Percentiles rank a stretch among this genome's conserved stretches.
Evolutionary conservation across 1,140 invertebrate species (phyloP).

Genomic region (Nylanderia fulva): DNA sequence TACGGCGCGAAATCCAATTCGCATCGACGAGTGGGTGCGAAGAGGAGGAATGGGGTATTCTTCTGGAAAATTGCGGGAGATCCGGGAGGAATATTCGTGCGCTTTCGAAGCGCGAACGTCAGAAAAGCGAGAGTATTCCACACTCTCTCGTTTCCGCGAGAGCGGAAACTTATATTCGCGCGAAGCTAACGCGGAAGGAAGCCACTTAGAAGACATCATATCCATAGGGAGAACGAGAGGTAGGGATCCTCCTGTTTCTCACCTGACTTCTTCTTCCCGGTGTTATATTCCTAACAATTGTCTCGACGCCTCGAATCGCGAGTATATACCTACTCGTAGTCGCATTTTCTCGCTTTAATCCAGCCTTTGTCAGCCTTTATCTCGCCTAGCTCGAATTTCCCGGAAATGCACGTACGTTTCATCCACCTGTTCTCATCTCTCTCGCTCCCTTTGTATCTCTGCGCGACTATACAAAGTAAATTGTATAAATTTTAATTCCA

Average conservation of each 20-base stretch:
- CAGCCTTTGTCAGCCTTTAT: conserved; percentile 25
- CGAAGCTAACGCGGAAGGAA: conserved; percentile 43
- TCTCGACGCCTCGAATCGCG: conserved; percentile 30
- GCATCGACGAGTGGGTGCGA: background rate
- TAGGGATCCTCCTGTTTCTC: background rate
- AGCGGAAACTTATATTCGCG: conserved; percentile 46
- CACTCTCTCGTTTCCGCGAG: background rate
- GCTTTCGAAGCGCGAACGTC: background rate
- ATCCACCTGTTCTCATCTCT: too few relatives aligned
- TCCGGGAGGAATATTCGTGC: conserved; percentile 58
- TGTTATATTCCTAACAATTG: conserved; percentile 27
- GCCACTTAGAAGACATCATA: conserved; percentile 63
- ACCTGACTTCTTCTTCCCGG: conserved; percentile 22
- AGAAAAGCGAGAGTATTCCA: background rate
- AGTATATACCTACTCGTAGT: too few relatives aligned
- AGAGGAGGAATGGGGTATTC: background rate
- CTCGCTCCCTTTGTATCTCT: background rate
- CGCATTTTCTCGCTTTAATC: conserved; percentile 33
- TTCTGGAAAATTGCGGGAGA: conserved; percentile 63
- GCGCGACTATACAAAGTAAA: background rate
- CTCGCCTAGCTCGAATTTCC: background rate
- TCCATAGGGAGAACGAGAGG: background rate
- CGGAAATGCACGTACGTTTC: background rate
- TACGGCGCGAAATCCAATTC: conserved; percentile 40
- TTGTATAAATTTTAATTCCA: background rate